phyloP scores from a whole-genome alignment of 2,113 vertebrate species.

The Siphamia tubifer region DNA sequence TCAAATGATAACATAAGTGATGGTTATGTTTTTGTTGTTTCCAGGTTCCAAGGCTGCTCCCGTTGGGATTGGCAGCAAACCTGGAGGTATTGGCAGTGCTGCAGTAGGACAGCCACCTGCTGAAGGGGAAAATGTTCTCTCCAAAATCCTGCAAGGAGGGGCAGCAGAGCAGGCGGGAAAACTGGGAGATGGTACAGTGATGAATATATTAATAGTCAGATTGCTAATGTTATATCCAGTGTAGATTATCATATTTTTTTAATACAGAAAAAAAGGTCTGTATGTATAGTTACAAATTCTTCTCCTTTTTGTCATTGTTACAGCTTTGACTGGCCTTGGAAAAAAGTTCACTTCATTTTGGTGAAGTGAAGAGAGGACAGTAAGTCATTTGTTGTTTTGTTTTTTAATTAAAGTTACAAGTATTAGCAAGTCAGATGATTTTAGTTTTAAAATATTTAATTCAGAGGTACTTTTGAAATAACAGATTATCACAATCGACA shows the following conservation, averaged over 20 bases:
- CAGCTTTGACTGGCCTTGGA: conserved; percentile 94
- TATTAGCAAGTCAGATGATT: not conserved
- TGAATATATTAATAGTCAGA: not conserved
- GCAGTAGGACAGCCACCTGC: conserved; percentile 78
- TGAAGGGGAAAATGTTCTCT: conserved; percentile 92
- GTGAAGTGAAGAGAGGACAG: conserved; percentile 85
- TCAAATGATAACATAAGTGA: not conserved
- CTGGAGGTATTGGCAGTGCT: conserved; percentile 76
- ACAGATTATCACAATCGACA: no score
- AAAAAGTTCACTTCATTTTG: conserved; percentile 99
- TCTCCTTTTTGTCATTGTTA: conserved; percentile 32
- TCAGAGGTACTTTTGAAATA: not conserved
- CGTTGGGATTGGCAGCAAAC: conserved; percentile 81
- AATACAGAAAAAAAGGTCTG: not conserved
- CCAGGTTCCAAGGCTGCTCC: conserved; percentile 85
- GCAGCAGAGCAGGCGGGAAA: conserved; percentile 98
- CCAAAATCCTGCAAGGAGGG: conserved; percentile 93
- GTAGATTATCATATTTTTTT: not conserved
- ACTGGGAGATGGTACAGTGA: conserved; percentile 90
- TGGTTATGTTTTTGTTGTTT: conserved; percentile 10
- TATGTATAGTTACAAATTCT: not conserved
- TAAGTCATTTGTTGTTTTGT: conserved; percentile 71
- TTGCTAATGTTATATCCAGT: not conserved
- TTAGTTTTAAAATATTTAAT: not conserved
- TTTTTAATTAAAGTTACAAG: not conserved